Conservation (phyloP, 2,888 invertebrate genomes). For the Eupelmus urozonus region DNA sequence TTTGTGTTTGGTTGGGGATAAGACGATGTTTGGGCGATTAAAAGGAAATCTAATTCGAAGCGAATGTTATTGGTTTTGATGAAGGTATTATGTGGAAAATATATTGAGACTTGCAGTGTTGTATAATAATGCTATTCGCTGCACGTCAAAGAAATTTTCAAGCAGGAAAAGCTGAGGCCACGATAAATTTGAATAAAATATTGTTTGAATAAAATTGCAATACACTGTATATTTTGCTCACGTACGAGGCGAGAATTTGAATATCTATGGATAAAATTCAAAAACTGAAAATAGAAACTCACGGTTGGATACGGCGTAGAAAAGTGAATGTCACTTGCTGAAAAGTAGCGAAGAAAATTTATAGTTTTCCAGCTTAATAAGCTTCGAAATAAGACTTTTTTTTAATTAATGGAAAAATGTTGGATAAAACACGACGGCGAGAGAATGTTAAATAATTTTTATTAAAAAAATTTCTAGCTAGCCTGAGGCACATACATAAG, state of each 20-base stretch:
- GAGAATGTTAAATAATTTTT: neutral
- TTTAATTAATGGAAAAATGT: neutral
- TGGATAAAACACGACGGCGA: neutral
- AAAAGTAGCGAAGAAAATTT: conserved; percentile 9
- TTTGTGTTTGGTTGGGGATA: neutral
- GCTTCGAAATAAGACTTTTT: neutral
- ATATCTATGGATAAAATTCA: neutral
- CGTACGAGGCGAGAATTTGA: neutral
- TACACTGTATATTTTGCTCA: neutral
- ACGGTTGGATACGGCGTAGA: neutral
- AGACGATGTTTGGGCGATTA: conserved; percentile 6
- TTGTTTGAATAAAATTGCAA: neutral
- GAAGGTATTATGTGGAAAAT: no score
- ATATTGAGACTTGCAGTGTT: no score
- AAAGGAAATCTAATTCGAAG: neutral
- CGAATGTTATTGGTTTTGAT: neutral
- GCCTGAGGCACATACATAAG: no score
- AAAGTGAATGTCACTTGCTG: conserved; percentile 23
- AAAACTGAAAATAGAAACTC: neutral
- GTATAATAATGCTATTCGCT: no score
- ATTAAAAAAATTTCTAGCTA: no score
- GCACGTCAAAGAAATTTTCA: no score
- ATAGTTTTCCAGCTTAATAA: neutral
- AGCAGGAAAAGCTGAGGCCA: no score
- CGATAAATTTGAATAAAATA: no score